Evolutionary conservation across 1,140 invertebrate species (phyloP), one percentile per base, ranked within the genome.

Genomic region (Papilio xuthus): DNA sequence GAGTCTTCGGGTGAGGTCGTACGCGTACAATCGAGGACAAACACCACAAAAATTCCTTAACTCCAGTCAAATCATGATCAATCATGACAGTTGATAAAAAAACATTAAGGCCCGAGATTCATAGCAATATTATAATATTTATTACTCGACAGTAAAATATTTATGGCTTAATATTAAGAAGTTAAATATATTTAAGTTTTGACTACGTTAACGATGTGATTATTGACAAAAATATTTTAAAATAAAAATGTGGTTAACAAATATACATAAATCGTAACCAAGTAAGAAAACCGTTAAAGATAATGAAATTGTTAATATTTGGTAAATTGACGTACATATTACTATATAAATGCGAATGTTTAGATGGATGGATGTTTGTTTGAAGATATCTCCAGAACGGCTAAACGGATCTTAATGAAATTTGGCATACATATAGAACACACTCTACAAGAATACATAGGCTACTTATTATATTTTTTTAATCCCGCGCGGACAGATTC

Each of bases 1-100:
- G 80, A 83, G 53, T 67, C 80, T 70, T 79, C 80, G 83, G 77
- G 84, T 87, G 86, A 78, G 85, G 88, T 88, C 85, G 76, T 13
- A 18, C n/a, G 50, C n/a, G n/a, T 67, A 67, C 0, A 67, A 67
- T 7, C 60, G 26, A 67, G 26, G 60, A 28, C 60, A 18, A 28
- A 15, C 10, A 20, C 60, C 12, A 67, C 26, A 32, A 67, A 67
- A 67, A 67, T 67, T 67, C 60, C 26, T 28, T 4, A 63, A 63
- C 60, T 67, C 60, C 60, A 67, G 26, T 67, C n/a, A 53, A 53
- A 53, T 53, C 7, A 20, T 9, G 50, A 53, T 53, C 7, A 53
- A 53, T 53, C n/a, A 53, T 53, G 50, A 53, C 18, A 53, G 8
- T 53, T 20, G 50, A 20, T 20, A n/a, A n/a, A 53, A 53, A 20